A percentile compares a stretch with the other conserved stretches of the same genome.
Evolutionary conservation across 2,797 vertebrate genomes (phyloP).

Genomic region (Perodicticus potto): DNA sequence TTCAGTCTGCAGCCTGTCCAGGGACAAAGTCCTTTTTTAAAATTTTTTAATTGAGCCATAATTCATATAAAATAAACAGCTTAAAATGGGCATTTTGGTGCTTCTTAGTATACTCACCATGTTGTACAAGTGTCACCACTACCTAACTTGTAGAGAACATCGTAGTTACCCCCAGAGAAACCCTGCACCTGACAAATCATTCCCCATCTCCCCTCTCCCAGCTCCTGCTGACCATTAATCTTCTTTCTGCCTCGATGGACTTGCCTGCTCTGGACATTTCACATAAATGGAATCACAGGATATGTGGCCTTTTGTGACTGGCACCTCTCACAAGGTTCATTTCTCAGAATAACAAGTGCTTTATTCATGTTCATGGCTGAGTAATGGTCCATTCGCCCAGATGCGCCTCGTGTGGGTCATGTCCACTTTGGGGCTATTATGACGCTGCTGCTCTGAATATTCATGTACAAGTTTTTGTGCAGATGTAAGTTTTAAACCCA

Average conservation of each 20-base stretch:
- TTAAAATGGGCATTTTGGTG: not conserved
- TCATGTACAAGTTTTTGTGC: not conserved
- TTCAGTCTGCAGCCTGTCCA: not conserved
- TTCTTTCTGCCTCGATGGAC: not conserved
- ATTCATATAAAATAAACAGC: not conserved
- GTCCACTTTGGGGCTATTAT: not conserved
- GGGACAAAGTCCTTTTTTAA: not conserved
- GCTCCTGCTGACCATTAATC: not conserved
- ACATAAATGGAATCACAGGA: not conserved
- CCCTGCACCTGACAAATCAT: fast-evolving
- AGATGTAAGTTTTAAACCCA: not conserved
- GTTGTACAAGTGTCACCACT: fast-evolving
- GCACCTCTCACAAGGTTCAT: not conserved
- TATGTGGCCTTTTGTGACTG: fast-evolving
- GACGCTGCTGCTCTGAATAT: not conserved
- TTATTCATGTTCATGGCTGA: not conserved
- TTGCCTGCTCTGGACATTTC: not conserved
- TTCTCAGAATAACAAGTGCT: not conserved
- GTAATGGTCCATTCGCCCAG: not conserved
- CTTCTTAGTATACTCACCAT: not conserved
- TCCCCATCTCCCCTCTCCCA: fast-evolving
- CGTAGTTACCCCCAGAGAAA: not conserved
- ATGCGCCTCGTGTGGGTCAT: not conserved
- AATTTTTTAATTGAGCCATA: not conserved
- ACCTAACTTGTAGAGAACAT: not conserved